phyloP scores from a whole-genome alignment of 1,140 invertebrate genomes.

The Hermetia illucens region DNA sequence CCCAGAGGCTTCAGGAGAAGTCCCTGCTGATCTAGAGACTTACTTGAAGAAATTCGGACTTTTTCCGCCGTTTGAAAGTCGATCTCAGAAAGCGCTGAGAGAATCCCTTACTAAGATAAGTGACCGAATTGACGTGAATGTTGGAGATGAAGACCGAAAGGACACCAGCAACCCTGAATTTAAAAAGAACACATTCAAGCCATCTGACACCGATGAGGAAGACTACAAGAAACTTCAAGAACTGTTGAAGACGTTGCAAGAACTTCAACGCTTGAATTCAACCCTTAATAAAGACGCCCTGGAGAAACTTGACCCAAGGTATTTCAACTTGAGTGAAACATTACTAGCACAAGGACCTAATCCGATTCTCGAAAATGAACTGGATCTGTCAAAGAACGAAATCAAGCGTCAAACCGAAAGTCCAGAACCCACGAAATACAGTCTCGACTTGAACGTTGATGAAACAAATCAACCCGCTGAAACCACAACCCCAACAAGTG shows the following conservation, averaged over 20 bases:
- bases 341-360: slow-evolving; percentile 8
- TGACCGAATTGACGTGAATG: too few relatives aligned
- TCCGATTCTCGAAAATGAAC: slow-evolving; percentile 14
- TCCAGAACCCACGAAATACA: slow-evolving; percentile 4
- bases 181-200: too few relatives aligned
- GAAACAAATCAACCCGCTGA: slow-evolving; percentile 8
- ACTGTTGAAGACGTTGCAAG: slow-evolving; percentile 23
- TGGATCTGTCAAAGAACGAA: slow-evolving; percentile 18
- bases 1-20: too few relatives aligned
- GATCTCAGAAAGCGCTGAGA: too few relatives aligned
- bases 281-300: slow-evolving; percentile 25
- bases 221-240: slow-evolving; percentile 22
- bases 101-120: too few relatives aligned
- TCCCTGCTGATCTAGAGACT: too few relatives aligned
- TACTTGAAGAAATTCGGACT: too few relatives aligned
- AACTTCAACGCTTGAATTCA: slow-evolving; percentile 30
- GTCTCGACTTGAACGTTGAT: slow-evolving; percentile 1
- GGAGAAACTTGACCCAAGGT: slow-evolving; percentile 17
- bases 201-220: slow-evolving; percentile 8
- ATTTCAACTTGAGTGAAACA: slow-evolving; percentile 17
- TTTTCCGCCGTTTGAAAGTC: too few relatives aligned
- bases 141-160: too few relatives aligned
- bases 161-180: too few relatives aligned
- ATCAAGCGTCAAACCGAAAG: slow-evolving; percentile 18
- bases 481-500: slow-evolving; percentile 11